Base-by-base conservation (phyloP, 2,113 vertebrate genomes). In the Pteropus alecto region DNA sequence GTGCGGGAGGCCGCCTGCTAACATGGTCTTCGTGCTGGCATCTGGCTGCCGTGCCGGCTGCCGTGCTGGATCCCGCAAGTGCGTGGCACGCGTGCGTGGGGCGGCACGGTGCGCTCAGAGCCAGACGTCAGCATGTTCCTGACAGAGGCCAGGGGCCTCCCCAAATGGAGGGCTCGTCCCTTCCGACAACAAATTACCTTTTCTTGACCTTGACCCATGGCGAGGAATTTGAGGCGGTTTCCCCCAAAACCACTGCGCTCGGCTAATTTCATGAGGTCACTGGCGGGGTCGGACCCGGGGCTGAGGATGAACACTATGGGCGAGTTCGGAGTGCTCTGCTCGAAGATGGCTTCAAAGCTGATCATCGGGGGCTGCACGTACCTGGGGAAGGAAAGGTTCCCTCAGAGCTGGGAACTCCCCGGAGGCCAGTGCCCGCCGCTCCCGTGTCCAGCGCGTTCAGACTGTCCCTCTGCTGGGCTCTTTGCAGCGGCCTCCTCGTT, bases 151-250 rank as follows among this genome's bases (percentile, higher is more conserved):
- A 1, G 51, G 46, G 43, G 13, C 93, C 63, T 68, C 79, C 33
- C 33, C 7, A 6, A 2, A 5, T 0, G 22, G 1, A 61, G 18
- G 0, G 24, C 19, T 73, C 3, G 10, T n/a, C 9, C 24, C 73
- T 51, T 12, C 54, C 78, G 43, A 26, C 26, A 12, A 11, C 28
- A 7, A 60, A 48, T 71, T 98, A 99, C 99, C 99, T 99, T 99
- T 81, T 99, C 99, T 87, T 99, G 99, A 30, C 99, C 99, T 98
- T 99, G 99, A 41, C 99, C 99, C 99, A 99, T 99, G 35, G 99
- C 99, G 2, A 99, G 99, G 97, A 99, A 99, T 92, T 99, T 99
- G 93, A 99, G 99, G 87, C 99, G 99, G 92, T 97, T 99, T 38
- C 98, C 99, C 88, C 98, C 99, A 95, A 99, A 99, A 28, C 99